Evolutionary conservation across 2,797 vertebrate species (phyloP).

Genomic region (Falco rusticolus): DNA sequence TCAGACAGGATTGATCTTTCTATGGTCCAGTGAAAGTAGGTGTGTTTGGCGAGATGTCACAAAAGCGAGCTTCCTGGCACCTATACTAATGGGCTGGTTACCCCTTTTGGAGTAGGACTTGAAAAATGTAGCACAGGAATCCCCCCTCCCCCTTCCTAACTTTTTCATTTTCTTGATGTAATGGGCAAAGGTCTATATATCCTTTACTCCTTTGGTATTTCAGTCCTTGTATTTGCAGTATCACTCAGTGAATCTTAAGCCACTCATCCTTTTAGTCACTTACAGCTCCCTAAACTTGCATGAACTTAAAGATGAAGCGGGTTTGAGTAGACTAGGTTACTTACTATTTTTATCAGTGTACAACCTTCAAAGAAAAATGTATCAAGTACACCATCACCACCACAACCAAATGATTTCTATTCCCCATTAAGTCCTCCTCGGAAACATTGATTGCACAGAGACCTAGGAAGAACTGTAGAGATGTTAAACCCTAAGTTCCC

Average conservation of each 20-base stretch:
- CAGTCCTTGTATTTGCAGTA: constrained; percentile 66
- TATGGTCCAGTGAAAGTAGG: constrained; percentile 69
- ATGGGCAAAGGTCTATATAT: constrained; percentile 72
- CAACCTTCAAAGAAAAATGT: constrained; percentile 32
- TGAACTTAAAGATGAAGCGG: constrained; percentile 66
- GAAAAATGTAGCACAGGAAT: constrained; percentile 65
- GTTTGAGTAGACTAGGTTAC: constrained; percentile 42
- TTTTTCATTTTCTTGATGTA: constrained; percentile 70
- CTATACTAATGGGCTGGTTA: constrained; percentile 78
- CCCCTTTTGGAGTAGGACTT: constrained; percentile 74
- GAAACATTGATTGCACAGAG: constrained; percentile 58
- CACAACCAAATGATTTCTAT: constrained; percentile 65
- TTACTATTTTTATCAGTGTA: constrained; percentile 42
- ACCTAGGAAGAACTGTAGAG: background rate
- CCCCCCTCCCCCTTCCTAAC: constrained; percentile 64
- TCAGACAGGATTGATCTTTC: constrained; percentile 80
- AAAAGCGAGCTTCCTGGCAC: constrained; percentile 74
- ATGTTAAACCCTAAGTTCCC: constrained; percentile 53
- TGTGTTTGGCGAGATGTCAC: constrained; percentile 72
- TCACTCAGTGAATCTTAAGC: constrained; percentile 69
- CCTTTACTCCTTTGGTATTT: constrained; percentile 78
- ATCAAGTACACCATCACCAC: constrained; percentile 8
- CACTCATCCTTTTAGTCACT: constrained; percentile 73
- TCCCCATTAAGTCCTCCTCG: constrained; percentile 39
- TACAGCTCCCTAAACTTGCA: constrained; percentile 66